Conservation (phyloP, 2,113 vertebrate genomes). For the Xyliphius kryptos region DNA sequence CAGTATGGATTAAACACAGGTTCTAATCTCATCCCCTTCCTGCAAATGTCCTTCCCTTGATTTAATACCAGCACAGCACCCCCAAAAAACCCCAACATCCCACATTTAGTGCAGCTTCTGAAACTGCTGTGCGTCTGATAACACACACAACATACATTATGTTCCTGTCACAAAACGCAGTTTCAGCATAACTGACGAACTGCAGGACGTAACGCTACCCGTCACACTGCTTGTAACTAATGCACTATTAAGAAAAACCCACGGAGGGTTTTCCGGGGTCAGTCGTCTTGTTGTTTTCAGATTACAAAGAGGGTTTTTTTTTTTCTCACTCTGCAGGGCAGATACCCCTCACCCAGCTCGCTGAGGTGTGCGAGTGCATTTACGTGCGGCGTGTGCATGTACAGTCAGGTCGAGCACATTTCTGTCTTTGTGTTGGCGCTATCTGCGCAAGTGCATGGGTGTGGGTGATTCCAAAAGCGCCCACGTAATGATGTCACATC, state of each 20-base stretch:
- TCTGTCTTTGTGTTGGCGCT: slow-evolving; percentile 11
- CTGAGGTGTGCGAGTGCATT: slow-evolving; percentile 24
- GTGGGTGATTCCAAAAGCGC: slow-evolving; percentile 49
- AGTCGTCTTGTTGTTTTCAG: background rate
- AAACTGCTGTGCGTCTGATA: too few species aligned
- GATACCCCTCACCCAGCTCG: slow-evolving; percentile 13
- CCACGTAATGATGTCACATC: slow-evolving; percentile 50
- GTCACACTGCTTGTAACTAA: too few species aligned
- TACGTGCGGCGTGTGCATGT: slow-evolving; percentile 21
- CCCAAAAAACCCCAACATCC: too few species aligned
- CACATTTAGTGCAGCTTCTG: too few species aligned
- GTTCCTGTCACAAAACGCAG: too few species aligned
- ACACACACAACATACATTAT: too few species aligned
- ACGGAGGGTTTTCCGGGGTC: slow-evolving; percentile 10
- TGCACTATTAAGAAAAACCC: background rate
- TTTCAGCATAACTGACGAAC: too few species aligned
- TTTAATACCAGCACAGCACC: too few species aligned
- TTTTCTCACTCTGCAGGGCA: background rate
- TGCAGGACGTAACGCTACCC: too few species aligned
- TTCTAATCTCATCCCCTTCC: too few species aligned
- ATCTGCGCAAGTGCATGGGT: slow-evolving; percentile 38
- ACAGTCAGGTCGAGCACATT: slow-evolving; percentile 26
- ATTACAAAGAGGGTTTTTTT: background rate
- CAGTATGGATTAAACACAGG: too few species aligned
- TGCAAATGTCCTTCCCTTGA: too few species aligned